Conservation (phyloP, 1,140 invertebrate species). For the Archivesica marissinica region DNA sequence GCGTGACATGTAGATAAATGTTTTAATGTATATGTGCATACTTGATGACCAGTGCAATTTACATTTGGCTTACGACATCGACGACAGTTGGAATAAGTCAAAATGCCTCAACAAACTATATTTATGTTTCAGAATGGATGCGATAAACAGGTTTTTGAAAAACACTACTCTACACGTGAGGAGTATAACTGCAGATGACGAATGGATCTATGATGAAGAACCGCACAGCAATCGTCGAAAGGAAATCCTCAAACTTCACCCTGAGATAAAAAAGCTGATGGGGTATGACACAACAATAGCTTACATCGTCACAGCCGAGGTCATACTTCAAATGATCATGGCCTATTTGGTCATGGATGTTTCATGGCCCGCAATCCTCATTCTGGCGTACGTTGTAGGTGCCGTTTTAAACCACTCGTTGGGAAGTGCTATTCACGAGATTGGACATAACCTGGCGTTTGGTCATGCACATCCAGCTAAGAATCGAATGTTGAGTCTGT, state of each 20-base stretch:
- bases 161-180: conserved; percentile 59
- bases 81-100: too few species aligned
- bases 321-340: conserved; percentile 75
- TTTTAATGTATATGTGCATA: too few species aligned
- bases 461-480: conserved; percentile 77
- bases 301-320: conserved; percentile 72
- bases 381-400: conserved; percentile 80
- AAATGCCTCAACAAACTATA: too few species aligned
- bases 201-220: conserved; percentile 81
- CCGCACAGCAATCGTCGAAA: conserved; percentile 79
- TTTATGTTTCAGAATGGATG: too few species aligned
- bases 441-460: conserved; percentile 83
- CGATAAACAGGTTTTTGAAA: conserved; percentile 64
- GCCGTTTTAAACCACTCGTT: conserved; percentile 83
- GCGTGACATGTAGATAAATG: too few species aligned
- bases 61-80: too few species aligned
- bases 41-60: too few species aligned
- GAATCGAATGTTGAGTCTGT: conserved; percentile 82
- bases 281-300: conserved; percentile 80
- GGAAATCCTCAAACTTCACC: conserved; percentile 82
- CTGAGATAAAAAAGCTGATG: conserved; percentile 83
- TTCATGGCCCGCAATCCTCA: conserved; percentile 76
- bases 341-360: conserved; percentile 77
- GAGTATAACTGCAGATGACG: conserved; percentile 59
- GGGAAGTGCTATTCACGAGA: conserved; percentile 83